Conservation (phyloP, 2,113 vertebrate genomes). For the Empidonax traillii region DNA sequence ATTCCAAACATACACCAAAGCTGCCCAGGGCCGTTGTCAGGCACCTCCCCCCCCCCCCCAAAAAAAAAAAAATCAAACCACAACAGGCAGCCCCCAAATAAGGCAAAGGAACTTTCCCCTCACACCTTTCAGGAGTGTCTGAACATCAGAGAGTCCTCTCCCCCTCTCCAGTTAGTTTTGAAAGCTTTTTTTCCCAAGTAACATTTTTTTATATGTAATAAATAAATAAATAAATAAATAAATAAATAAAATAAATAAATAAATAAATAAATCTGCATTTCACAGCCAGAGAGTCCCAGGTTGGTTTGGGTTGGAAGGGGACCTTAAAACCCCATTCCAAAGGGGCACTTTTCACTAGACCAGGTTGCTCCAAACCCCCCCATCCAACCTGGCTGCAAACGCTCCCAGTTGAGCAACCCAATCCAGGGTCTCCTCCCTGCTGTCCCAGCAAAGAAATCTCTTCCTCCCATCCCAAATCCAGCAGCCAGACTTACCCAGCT, state of each 20-base stretch:
- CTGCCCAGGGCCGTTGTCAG: neutral
- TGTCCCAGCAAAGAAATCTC: rapidly evolving
- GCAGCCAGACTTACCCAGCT: slow-evolving; percentile 19
- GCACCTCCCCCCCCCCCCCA: neutral
- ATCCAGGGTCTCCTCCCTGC: neutral
- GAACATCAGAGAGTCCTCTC: rapidly evolving
- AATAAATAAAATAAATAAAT: neutral
- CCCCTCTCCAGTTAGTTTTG: rapidly evolving
- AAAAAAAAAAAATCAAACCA: neutral
- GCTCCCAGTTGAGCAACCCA: too few relatives aligned
- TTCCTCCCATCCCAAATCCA: neutral
- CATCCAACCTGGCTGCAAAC: rapidly evolving
- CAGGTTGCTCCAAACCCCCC: neutral
- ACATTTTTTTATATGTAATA: neutral
- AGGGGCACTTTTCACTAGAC: neutral
- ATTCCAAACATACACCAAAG: neutral
- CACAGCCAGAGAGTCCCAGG: neutral
- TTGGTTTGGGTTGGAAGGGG: neutral
- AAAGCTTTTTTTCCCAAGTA: neutral
- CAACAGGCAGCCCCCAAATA: neutral
- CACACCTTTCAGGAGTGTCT: neutral
- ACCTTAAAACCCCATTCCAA: neutral
- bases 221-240: neutral
- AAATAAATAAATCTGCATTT: neutral
- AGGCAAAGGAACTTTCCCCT: too few relatives aligned